phyloP scores from a whole-genome alignment of 37 sponge, comb jelly and placozoan genomes.

The Mnemiopsis leidyi region DNA sequence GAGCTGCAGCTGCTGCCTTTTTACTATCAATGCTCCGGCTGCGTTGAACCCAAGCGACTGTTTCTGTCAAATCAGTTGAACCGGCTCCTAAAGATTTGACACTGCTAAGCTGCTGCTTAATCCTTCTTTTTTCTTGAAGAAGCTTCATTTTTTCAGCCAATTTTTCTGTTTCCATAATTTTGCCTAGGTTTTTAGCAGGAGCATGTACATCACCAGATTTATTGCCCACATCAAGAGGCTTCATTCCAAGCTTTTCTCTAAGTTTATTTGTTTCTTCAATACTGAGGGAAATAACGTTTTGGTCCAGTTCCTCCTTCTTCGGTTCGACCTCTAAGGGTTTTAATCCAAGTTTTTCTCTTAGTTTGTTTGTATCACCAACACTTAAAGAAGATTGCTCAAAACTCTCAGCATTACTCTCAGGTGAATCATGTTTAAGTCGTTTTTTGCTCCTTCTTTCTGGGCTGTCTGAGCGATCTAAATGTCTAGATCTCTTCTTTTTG shows the following conservation, averaged over 20 bases:
- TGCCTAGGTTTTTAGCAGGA: slow-evolving; percentile 83
- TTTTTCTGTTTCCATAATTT: slow-evolving; percentile 54
- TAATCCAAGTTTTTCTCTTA: slow-evolving; percentile 50
- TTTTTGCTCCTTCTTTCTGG: background rate
- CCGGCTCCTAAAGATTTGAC: slow-evolving; percentile 49
- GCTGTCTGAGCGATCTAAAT: background rate
- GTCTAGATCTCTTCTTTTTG: slow-evolving; percentile 23
- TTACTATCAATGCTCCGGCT: slow-evolving; percentile 71
- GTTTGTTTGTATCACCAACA: slow-evolving; percentile 16
- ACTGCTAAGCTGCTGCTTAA: slow-evolving; percentile 55
- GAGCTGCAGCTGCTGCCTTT: slow-evolving; percentile 74
- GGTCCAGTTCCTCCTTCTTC: background rate
- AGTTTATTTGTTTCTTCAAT: slow-evolving; percentile 86
- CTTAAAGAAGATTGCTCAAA: slow-evolving; percentile 3
- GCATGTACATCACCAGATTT: slow-evolving; percentile 75
- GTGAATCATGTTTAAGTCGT: background rate
- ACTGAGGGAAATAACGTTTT: slow-evolving; percentile 70
- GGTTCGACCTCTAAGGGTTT: slow-evolving; percentile 33
- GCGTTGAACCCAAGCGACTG: slow-evolving; percentile 73
- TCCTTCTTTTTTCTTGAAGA: slow-evolving; percentile 57
- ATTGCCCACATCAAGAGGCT: slow-evolving; percentile 75
- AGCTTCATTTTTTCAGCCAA: slow-evolving; percentile 58
- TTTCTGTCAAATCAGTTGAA: slow-evolving; percentile 65
- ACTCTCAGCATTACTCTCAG: background rate
- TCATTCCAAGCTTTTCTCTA: slow-evolving; percentile 77